A percentile compares a stretch with the other conserved stretches of the same genome.
Evolutionary conservation across 2,797 vertebrate genomes (phyloP).

Genomic region (Pipistrellus kuhlii): DNA sequence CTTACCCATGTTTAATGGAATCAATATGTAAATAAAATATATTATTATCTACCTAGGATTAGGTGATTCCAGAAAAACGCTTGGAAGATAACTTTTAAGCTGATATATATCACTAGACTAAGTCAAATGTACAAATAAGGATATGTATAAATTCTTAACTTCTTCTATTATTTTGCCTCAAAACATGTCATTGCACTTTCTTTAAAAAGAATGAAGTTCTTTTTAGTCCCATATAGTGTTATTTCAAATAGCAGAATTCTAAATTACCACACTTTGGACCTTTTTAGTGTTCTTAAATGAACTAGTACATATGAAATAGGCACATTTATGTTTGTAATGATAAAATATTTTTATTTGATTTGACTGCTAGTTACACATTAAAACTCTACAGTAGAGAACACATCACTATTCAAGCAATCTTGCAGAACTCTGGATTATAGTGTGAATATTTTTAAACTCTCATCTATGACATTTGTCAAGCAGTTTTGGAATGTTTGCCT

Average conservation of each 20-base stretch:
- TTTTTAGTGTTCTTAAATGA: slow-evolving; percentile 28
- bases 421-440: background rate
- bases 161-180: background rate
- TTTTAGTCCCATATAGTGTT: background rate
- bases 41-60: background rate
- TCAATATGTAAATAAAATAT: background rate
- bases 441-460: background rate
- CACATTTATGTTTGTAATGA: background rate
- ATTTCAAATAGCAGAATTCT: background rate
- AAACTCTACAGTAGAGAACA: background rate
- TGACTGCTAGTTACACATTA: slow-evolving; percentile 1
- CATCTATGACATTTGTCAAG: background rate
- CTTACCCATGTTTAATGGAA: background rate
- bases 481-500: background rate
- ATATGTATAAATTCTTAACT: background rate
- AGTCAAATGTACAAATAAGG: background rate
- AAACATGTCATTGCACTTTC: background rate
- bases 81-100: background rate
- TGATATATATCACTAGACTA: background rate
- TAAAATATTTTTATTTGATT: slow-evolving; percentile 45
- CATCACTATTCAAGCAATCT: background rate
- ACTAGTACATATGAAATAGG: background rate
- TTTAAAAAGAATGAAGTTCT: background rate
- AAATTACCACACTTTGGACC: background rate
- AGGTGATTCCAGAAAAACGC: background rate